Evolutionary conservation across 2,113 vertebrate species (phyloP).

Genomic region (Coptodon bakossiorum): DNA sequence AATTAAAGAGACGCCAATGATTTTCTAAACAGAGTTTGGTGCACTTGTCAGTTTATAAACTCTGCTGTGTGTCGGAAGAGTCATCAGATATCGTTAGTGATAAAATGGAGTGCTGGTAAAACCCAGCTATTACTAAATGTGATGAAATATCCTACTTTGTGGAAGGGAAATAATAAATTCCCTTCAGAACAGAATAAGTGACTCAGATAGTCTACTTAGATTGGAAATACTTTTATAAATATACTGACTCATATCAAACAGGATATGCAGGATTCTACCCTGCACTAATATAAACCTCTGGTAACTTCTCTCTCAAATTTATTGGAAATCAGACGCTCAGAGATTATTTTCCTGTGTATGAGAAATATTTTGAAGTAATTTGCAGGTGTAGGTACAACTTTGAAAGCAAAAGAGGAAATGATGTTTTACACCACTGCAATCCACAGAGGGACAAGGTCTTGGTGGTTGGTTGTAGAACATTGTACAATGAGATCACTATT

Average conservation of each 20-base stretch:
- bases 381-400: background rate
- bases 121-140: background rate
- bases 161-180: background rate
- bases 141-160: background rate
- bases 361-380: background rate
- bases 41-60: background rate
- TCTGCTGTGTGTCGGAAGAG: background rate
- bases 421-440: background rate
- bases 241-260: background rate
- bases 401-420: background rate
- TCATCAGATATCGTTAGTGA: background rate
- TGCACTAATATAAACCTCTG: background rate
- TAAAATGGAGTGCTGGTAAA: background rate
- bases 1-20: background rate
- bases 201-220: background rate
- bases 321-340: background rate
- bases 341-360: background rate
- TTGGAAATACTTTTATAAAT: background rate
- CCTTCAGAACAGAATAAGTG: background rate
- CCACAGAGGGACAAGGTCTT: background rate
- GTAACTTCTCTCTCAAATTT: accelerated
- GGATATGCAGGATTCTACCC: background rate
- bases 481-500: background rate
- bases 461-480: background rate
- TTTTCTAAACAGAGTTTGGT: background rate